These are phyloP conservation scores for Esperia sulphurella DNA, from an alignment of 2,888 invertebrate genomes.

Conservation along the genomic window DNA sequence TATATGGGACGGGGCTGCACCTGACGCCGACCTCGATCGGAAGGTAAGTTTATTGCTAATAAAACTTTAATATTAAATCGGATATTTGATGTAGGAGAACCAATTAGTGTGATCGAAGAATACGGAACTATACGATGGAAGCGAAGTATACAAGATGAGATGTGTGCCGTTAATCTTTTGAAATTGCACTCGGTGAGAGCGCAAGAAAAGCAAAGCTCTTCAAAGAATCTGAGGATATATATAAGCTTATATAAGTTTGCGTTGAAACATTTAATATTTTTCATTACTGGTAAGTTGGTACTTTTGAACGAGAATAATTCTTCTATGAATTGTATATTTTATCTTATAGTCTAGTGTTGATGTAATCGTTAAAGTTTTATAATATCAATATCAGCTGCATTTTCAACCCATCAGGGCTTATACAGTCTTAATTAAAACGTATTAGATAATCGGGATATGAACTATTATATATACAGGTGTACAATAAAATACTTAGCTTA, in stretches of 20 bases:
- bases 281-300: slow-evolving; percentile 22
- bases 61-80: slow-evolving; percentile 3
- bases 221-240: neutral
- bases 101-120: neutral
- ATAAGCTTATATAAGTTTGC: neutral
- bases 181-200: neutral
- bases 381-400: slow-evolving; percentile 38
- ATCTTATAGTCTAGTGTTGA: slow-evolving; percentile 32
- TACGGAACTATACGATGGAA: neutral
- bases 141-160: neutral
- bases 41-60: slow-evolving; percentile 44
- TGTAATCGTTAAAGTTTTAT: slow-evolving; percentile 37
- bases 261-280: neutral
- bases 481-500: too few relatives aligned
- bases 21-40: slow-evolving; percentile 68
- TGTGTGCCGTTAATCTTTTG: neutral
- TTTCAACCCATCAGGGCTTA: too few relatives aligned
- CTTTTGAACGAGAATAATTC: slow-evolving; percentile 25
- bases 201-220: neutral
- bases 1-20: slow-evolving; percentile 87
- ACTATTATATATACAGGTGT: too few relatives aligned
- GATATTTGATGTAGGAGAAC: neutral
- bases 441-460: too few relatives aligned
- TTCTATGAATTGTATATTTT: slow-evolving; percentile 57
- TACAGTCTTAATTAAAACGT: too few relatives aligned